Conservation (phyloP, 2,113 vertebrate genomes). For the Campylomormyrus numenius region DNA sequence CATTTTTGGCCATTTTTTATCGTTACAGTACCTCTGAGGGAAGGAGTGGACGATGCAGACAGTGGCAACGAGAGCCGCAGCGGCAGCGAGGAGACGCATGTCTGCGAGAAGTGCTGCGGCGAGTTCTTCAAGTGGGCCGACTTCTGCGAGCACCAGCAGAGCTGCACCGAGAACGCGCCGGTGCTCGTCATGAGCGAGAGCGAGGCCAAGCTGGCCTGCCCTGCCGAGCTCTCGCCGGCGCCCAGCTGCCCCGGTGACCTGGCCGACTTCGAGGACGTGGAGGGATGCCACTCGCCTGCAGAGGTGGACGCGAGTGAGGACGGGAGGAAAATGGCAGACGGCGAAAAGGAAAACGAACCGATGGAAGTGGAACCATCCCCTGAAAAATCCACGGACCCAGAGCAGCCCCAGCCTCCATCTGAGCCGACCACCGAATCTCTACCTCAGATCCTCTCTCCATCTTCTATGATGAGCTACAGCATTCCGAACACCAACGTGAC, state of each 20-base stretch:
- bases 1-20: constrained; percentile 33
- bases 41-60: constrained; percentile 63
- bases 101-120: constrained; percentile 81
- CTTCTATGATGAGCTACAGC: constrained; percentile 59
- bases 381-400: constrained; percentile 53
- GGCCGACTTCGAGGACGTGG: constrained; percentile 66
- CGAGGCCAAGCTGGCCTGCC: constrained; percentile 60
- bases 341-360: constrained; percentile 65
- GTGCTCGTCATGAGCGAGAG: constrained; percentile 79
- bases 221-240: constrained; percentile 61
- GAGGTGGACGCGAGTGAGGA: constrained; percentile 62
- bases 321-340: constrained; percentile 41
- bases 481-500: constrained; percentile 94
- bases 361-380: constrained; percentile 72
- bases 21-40: constrained; percentile 55
- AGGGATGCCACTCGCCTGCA: constrained; percentile 53
- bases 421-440: constrained; percentile 51
- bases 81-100: constrained; percentile 72
- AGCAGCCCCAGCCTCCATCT: constrained; percentile 49
- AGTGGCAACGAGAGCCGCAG: constrained; percentile 68
- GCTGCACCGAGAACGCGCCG: constrained; percentile 73
- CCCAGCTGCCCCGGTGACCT: constrained; percentile 68
- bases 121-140: constrained; percentile 88
- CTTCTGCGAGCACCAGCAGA: constrained; percentile 74
- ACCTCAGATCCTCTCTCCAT: constrained; percentile 56